Evolutionary conservation across 2,113 vertebrate species (phyloP).

Genomic region (Chlorodrepanis virens): DNA sequence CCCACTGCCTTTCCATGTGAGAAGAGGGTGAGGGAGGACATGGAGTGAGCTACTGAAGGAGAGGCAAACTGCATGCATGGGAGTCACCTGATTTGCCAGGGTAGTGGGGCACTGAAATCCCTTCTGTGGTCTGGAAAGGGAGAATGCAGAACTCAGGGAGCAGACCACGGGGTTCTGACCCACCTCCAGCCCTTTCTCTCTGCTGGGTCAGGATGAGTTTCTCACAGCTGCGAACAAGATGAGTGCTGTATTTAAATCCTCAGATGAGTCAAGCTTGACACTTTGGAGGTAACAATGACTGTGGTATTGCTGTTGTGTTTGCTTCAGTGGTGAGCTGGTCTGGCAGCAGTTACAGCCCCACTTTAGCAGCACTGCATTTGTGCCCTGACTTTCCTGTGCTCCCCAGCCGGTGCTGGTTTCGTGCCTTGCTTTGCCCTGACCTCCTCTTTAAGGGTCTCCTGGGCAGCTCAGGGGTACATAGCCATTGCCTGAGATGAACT

Average conservation of each 20-base stretch:
- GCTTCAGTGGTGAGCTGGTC: not conserved
- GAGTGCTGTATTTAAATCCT: not conserved
- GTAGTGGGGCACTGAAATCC: not conserved
- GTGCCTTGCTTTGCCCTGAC: not conserved
- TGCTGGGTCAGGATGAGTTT: not conserved
- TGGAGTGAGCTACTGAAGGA: not conserved
- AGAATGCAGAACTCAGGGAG: not conserved
- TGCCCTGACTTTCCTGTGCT: not conserved
- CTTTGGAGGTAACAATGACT: not conserved
- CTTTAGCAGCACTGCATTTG: not conserved
- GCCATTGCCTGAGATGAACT: conserved; percentile 14
- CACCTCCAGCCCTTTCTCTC: not conserved
- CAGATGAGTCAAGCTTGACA: not conserved
- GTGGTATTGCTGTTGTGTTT: not conserved
- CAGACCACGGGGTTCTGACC: not conserved
- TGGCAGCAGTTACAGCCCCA: not conserved
- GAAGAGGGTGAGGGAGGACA: not conserved
- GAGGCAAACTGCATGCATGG: not conserved
- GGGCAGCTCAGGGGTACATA: not conserved
- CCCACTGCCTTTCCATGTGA: not conserved
- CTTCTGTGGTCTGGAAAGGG: not conserved
- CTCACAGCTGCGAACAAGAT: not conserved
- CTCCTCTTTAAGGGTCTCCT: not conserved
- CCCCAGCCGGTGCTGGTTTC: not conserved
- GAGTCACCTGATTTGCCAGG: not conserved